Base-by-base conservation (phyloP, 1,140 invertebrate genomes). In the Hylaeus anthracinus region DNA sequence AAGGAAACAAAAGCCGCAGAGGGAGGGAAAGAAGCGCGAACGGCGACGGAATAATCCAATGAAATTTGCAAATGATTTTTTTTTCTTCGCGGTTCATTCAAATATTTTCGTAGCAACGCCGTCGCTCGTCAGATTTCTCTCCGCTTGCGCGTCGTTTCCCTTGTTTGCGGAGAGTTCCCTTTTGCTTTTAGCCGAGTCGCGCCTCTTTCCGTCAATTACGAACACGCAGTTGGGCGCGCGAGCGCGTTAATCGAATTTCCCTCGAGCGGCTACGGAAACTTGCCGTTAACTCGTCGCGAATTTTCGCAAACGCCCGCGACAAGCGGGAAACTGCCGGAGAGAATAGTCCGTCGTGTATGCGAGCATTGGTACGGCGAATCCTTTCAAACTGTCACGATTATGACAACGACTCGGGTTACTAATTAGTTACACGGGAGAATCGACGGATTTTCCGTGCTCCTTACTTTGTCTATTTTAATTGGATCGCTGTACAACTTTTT, bases 141-240 rank as follows among this genome's bases (percentile, higher is more conserved):
- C 9, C 37, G 64, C 41, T n/a, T 39, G 41, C 66, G 66, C 75
- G 1, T 61, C 75, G 75, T 71, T 71, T 63, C 66, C 15, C 67
- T 63, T 55, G 76, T 72, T 78, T 53, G 67, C 48, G 48, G 41
- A 64, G 63, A 51, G 65, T 79, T 79, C 63, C 76, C 48, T n/a
- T 60, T 64, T 63, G 61, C 67, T 78, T 79, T 72, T 41, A 71
- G 48, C 26, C 67, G 69, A 55, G 58, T 78, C 67, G 75, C 74
- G 67, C 53, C 73, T 71, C 67, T 72, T 63, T 61, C 39, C 61
- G 67, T 72, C 76, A 70, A 72, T 78, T 72, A 77, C 58, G 37
- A 48, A n/a, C 76, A 26, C 69, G 61, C 67, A 53, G 66, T 51
- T 26, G 0, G 5, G 1, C 41, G 14, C 41, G 58, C n/a, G 1